Base-by-base conservation (phyloP, 2,113 vertebrate genomes). In the Fulmarus glacialis region DNA sequence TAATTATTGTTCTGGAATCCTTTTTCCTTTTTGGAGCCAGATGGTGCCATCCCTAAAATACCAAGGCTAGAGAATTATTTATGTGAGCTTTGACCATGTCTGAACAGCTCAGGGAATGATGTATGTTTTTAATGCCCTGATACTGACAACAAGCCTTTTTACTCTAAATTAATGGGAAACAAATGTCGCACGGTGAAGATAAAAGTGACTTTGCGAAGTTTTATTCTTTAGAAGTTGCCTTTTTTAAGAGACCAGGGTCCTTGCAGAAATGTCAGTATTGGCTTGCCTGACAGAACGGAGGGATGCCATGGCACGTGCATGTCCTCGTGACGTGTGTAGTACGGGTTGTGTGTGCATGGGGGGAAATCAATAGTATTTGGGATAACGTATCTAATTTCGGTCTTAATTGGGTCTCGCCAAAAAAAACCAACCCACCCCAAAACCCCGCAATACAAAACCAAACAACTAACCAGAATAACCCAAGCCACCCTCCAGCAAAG, bases 191-290 rank as follows among this genome's bases (percentile, higher is more conserved):
- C 4, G 2, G 87, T 21, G 40, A 95, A 96, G 89, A 94, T 73
- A 94, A 96, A 96, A 95, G 87, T 91, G 95, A 97, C 94, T 97
- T 96, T 55, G 93, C 86, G 77, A 93, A 87, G 89, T 96, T 96
- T 67, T 34, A 56, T 32, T 75, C 68, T 81, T 82, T 18, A 85
- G 58, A 93, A 95, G 64, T 24, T 42, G 36, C 32, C 48, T 91
- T 67, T 79, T 89, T 56, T 58, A 82, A 66, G 53, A 85, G 34
- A 58, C 5, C 53, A n/a, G 7, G 42, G 47, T 79, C 60, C 62
- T 78, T 75, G 36, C 21, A 82, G 71, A 89, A 89, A 72, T 17
- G 36, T 63, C 63, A 89, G 23, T 18, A 77, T 48, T 3, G 9
- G 70, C 48, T 72, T 55, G 24, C 16, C 60, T 82, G 47, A 74